A percentile compares a stretch with the other conserved stretches of the same genome.
phyloP scores from a whole-genome alignment of 2,797 vertebrate species.

The Chaenodraco wilsoni region DNA sequence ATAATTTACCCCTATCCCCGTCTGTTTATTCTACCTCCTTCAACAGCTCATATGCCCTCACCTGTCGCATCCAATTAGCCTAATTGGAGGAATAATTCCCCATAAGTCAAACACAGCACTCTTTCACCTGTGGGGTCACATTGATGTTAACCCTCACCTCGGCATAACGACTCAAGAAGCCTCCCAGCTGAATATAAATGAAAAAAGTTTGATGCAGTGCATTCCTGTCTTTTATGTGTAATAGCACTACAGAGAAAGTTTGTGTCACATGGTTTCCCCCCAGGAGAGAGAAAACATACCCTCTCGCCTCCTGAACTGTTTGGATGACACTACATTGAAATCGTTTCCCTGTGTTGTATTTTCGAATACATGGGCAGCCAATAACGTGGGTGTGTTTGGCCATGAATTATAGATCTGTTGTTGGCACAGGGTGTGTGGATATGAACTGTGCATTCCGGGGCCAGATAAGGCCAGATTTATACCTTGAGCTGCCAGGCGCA shows the following conservation, averaged over 20 bases:
- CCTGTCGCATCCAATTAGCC: conserved; percentile 77
- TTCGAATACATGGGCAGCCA: conserved; percentile 81
- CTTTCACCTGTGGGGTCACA: conserved; percentile 71
- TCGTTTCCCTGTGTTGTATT: conserved; percentile 76
- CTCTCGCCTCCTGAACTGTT: conserved; percentile 66
- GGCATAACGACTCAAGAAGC: conserved; percentile 55
- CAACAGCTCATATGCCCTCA: conserved; percentile 64
- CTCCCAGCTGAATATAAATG: conserved; percentile 69
- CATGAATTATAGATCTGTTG: conserved; percentile 89
- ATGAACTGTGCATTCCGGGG: conserved; percentile 86
- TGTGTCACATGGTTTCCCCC: conserved; percentile 61
- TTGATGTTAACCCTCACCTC: conserved; percentile 67
- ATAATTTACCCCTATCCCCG: conserved; percentile 46
- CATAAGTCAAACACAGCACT: conserved; percentile 67
- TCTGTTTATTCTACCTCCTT: conserved; percentile 60
- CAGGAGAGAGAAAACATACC: conserved; percentile 52
- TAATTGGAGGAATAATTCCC: conserved; percentile 81
- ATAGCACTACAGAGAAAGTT: conserved; percentile 64
- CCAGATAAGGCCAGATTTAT: conserved; percentile 89
- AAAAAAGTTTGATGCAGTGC: conserved; percentile 56
- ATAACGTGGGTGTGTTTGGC: conserved; percentile 82
- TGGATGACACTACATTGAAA: conserved; percentile 79
- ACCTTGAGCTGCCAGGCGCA: conserved; percentile 84
- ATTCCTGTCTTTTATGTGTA: conserved; percentile 50
- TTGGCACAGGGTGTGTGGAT: conserved; percentile 82